A percentile compares a stretch with the other conserved stretches of the same genome.
Conservation (phyloP, 2,797 vertebrate genomes). For the Antennarius maculatus region DNA sequence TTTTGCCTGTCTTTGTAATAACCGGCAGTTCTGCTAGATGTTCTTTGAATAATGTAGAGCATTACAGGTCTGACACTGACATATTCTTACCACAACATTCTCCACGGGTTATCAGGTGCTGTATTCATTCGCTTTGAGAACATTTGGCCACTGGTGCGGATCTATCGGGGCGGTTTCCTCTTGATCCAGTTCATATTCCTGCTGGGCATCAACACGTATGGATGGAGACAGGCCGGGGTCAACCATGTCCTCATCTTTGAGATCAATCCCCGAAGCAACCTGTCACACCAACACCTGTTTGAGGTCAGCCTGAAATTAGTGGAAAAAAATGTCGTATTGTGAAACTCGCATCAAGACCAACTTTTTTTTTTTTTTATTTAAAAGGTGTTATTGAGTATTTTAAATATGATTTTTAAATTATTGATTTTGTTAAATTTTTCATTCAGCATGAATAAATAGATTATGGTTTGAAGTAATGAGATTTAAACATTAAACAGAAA, state of each 20-base stretch:
- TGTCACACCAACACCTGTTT: conserved; percentile 98
- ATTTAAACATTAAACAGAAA: conserved; percentile 10
- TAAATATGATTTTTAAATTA: background rate
- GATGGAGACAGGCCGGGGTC: conserved; percentile 98
- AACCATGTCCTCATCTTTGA: conserved; percentile 99
- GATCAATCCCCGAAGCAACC: conserved; percentile 96
- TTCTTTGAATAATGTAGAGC: background rate
- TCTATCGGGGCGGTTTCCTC: conserved; percentile 97
- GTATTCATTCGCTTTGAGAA: conserved; percentile 78
- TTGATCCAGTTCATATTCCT: conserved; percentile 99
- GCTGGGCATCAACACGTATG: conserved; percentile 98
- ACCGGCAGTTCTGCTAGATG: background rate
- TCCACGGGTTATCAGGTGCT: conserved; percentile 74
- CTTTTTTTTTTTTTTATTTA: background rate
- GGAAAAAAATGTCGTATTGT: background rate
- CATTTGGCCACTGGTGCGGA: conserved; percentile 94
- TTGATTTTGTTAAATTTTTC: too few relatives aligned
- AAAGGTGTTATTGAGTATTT: background rate
- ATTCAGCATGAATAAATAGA: too few relatives aligned
- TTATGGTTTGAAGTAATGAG: too few relatives aligned
- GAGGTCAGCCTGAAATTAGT: conserved; percentile 83
- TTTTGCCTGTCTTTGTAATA: conserved; percentile 4
- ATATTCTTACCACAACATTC: background rate
- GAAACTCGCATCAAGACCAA: background rate
- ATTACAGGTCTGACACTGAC: background rate